Evolutionary conservation across 2,888 invertebrate species (phyloP), one percentile per base, ranked within the genome.

Genomic region (Heliconius erato): DNA sequence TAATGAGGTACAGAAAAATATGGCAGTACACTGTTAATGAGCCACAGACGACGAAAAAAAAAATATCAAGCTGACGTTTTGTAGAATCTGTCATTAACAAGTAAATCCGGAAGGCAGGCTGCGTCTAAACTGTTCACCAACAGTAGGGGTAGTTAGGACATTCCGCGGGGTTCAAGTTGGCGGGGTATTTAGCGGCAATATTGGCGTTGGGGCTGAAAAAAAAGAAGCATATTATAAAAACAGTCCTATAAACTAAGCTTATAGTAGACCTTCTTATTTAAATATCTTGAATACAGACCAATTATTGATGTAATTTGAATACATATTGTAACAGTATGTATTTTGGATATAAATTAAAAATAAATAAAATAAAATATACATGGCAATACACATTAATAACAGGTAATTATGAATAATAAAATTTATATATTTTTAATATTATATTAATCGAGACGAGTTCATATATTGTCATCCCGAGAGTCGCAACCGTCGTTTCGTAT

Each of bases 61-160:
- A 79, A 63, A 83, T 84, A 83, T 86, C 85, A 83, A 63, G 80
- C 44, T 74, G 77, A 74, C 77, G 80, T 82, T 84, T 85, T 82
- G 86, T 85, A 82, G 65, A 88, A 85, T 87, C 87, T 85, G 85
- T 80, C 82, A 86, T 86, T 86, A 85, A 84, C 85, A 78, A 76
- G 82, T 80, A 54, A 72, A 69, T 85, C 78, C 79, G 85, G 84
- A 82, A 79, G 76, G 79, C 80, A 74, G 80, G 84, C 67, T 32
- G 71, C 54, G 65, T 65, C 79, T 74, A 80, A 84, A 84, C 86
- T 87, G 85, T 88, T 32, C 32, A 91, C 87, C 87, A 93, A 89
- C 96, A 97, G 94, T 96, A 96, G 1, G 97, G 97, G 92, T 97
- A 97, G 95, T 96, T 96, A 85, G 96, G 96, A 92, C 96, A 96